These are phyloP conservation scores for Oreochromis tanganicae DNA, from an alignment of 2,113 vertebrate genomes.

Conservation along the genomic window DNA sequence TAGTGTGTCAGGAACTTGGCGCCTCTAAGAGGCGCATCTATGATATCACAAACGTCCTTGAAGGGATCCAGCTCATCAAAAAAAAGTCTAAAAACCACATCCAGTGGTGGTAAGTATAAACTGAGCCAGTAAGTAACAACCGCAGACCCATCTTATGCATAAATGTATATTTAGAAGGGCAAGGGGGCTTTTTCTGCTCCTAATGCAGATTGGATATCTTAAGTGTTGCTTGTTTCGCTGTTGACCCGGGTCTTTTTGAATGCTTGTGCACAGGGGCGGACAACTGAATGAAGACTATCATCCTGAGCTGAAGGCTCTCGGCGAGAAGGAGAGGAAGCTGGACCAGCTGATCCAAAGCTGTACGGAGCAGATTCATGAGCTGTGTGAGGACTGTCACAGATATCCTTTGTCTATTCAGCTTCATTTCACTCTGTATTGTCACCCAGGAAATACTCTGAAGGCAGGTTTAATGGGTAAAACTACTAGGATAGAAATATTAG, in stretches of 20 bases:
- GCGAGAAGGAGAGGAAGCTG: constrained; percentile 84
- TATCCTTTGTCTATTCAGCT: constrained; percentile 80
- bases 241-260: neutral
- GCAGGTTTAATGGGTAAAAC: neutral
- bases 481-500: neutral
- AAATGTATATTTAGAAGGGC: neutral
- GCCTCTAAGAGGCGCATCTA: constrained; percentile 90
- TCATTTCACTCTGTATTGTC: neutral
- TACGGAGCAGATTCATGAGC: constrained; percentile 78
- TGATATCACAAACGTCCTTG: constrained; percentile 94
- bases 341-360: constrained; percentile 88
- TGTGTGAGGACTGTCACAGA: constrained; percentile 86
- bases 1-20: constrained; percentile 78
- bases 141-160: neutral
- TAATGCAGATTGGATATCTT: neutral
- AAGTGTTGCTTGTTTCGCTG: neutral
- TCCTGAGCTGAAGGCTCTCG: constrained; percentile 65
- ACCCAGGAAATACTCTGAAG: neutral
- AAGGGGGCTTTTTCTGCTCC: neutral
- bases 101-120: constrained; percentile 89
- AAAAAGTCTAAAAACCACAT: constrained; percentile 93
- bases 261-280: constrained; percentile 72
- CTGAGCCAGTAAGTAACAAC: neutral
- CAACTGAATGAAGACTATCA: accelerated
- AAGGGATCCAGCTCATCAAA: constrained; percentile 90